Conservation (phyloP, 2,888 invertebrate species). For the Himalopsyche japonica region DNA sequence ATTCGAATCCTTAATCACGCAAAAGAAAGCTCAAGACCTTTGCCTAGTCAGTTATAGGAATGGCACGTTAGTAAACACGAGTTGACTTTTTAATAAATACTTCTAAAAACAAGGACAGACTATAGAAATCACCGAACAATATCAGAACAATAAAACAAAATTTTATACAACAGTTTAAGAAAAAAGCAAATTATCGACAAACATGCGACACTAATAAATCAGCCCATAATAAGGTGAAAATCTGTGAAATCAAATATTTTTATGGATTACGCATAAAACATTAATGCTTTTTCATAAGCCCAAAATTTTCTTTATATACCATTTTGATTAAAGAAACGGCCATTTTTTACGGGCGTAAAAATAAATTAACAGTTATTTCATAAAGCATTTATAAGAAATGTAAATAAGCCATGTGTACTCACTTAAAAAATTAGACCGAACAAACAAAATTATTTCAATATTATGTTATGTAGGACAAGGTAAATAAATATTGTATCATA, state of each 20-base stretch:
- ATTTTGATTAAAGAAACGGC: background rate
- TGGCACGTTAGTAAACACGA: no score
- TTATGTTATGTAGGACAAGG: no score
- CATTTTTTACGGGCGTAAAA: background rate
- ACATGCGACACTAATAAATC: background rate
- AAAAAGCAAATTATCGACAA: background rate
- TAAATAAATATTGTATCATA: no score
- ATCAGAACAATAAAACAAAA: background rate
- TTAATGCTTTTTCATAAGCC: background rate
- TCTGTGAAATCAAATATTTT: background rate
- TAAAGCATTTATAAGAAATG: background rate
- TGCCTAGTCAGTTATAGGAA: no score
- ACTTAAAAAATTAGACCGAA: background rate
- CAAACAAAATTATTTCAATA: background rate
- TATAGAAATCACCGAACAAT: background rate
- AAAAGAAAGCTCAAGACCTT: no score
- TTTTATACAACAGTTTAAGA: background rate
- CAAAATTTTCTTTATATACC: background rate
- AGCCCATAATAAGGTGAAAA: background rate
- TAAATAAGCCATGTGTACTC: background rate
- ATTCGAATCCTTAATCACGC: no score
- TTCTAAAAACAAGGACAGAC: background rate
- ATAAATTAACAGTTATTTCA: background rate
- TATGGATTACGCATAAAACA: background rate
- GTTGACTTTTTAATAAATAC: background rate